Conservation (phyloP, 2,888 invertebrate genomes). For the Cataglyphis albicans region DNA sequence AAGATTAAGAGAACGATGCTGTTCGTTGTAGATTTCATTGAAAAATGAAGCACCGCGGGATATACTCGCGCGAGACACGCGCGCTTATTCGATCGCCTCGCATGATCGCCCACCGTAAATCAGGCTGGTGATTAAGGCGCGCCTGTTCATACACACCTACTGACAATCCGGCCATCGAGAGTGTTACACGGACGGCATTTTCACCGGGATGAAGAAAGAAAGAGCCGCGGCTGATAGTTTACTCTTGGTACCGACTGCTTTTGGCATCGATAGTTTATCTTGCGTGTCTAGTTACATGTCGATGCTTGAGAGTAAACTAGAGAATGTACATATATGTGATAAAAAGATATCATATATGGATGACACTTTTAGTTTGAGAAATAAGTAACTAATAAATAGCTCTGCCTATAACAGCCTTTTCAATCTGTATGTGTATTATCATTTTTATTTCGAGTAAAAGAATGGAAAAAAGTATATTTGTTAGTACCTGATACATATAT, state of each 20-base stretch:
- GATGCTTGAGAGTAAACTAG: conserved; percentile 3
- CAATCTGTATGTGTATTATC: not conserved
- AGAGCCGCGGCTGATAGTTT: conserved; percentile 33
- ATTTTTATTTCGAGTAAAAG: not conserved
- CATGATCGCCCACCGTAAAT: conserved; percentile 71
- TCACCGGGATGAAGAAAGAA: conserved; percentile 32
- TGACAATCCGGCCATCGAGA: conserved; percentile 70
- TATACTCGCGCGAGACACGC: conserved; percentile 63
- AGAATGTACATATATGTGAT: not conserved
- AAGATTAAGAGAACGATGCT: conserved; percentile 51
- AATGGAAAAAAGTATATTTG: not conserved
- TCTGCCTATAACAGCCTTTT: not conserved
- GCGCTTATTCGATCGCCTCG: conserved; percentile 69
- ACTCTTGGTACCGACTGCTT: conserved; percentile 24
- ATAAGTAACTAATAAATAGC: not conserved
- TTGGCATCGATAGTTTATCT: conserved; percentile 17
- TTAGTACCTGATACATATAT: not conserved
- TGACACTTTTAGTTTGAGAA: not conserved
- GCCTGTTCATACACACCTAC: conserved; percentile 71
- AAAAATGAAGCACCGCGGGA: conserved; percentile 60
- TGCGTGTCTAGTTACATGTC: conserved; percentile 13
- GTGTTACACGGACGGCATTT: conserved; percentile 52
- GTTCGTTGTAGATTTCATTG: conserved; percentile 61
- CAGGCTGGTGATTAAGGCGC: conserved; percentile 70
- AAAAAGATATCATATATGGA: not conserved